Conservation (phyloP, 2,888 invertebrate species). For the Tipula lateralis region DNA sequence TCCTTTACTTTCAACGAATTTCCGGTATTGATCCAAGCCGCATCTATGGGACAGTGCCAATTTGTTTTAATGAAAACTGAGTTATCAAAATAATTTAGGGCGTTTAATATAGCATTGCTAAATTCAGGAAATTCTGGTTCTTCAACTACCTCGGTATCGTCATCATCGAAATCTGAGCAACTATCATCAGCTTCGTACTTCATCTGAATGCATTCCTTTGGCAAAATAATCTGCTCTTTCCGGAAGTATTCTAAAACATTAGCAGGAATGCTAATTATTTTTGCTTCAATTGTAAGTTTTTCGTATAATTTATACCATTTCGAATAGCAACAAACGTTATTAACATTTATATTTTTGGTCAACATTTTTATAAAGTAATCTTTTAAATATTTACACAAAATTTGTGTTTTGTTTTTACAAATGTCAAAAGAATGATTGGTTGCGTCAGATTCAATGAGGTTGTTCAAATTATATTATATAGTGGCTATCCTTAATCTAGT, state of each 20-base stretch:
- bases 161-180: constrained; percentile 32
- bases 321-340: constrained; percentile 33
- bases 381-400: background rate
- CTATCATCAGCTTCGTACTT: constrained; percentile 29
- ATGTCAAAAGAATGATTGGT: background rate
- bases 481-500: too few relatives aligned
- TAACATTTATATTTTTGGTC: background rate
- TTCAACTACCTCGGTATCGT: constrained; percentile 32
- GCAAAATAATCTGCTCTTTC: constrained; percentile 36
- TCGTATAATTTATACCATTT: constrained; percentile 35
- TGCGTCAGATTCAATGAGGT: too few relatives aligned
- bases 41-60: constrained; percentile 37
- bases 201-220: constrained; percentile 35
- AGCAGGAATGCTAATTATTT: constrained; percentile 33
- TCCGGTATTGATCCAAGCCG: constrained; percentile 37
- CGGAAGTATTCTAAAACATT: constrained; percentile 35
- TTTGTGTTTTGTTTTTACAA: background rate
- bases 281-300: constrained; percentile 35
- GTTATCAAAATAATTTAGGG: constrained; percentile 31
- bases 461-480: too few relatives aligned
- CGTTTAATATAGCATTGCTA: constrained; percentile 32
- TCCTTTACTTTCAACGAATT: constrained; percentile 35
- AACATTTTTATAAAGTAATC: background rate
- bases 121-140: constrained; percentile 37
- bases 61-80: constrained; percentile 36